Evolutionary conservation across 2,888 invertebrate species (phyloP), one percentile per base, ranked within the genome.

Genomic region (Drosophila mercatorum): DNA sequence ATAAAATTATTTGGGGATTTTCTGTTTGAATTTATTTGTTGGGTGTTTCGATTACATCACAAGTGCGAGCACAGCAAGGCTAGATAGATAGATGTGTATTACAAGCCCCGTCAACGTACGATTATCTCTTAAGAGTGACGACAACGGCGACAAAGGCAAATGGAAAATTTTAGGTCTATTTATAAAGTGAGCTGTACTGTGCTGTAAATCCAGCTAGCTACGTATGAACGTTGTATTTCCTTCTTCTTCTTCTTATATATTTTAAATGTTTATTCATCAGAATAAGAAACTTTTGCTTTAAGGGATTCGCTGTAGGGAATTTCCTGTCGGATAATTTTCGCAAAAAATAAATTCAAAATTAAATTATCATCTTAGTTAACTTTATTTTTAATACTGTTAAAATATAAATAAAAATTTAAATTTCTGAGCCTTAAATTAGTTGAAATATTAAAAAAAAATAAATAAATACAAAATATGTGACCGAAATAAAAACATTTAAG

Each of bases 131-230:
- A 36, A 55, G 38, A 57, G 56, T 57, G 61, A 62, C 53, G 63
- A 56, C 65, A 38, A 76, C 62, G 47, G 62, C 66, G 62, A 72
- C 79, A 78, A 74, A 75, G 72, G 76, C 86, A 80, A 86, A 75
- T 77, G 86, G 89, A 88, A 87, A 89, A 75, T 83, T 83, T 81
- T 71, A 75, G 68, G 55, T 75, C 72, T 84, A 86, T 77, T 84
- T 79, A 75, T 81, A 81, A 71, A 72, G 55, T 55, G 55, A 51
- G 46, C 53, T 36, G 41, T 61, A 55, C 77, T 63, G 31, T 46
- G 55, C 28, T 55, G 64, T 72, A 76, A 67, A 71, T 61, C 67
- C 51, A 67, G 44, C 66, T 41, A 58, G 57, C 66, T 41, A 52
- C 61, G 51, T 70, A 28, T 49, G 47, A 34, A 36, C 36, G 38